Evolutionary conservation across 1,140 invertebrate species (phyloP), one percentile per base, ranked within the genome.

Genomic region (Himalopsyche phryganea): DNA sequence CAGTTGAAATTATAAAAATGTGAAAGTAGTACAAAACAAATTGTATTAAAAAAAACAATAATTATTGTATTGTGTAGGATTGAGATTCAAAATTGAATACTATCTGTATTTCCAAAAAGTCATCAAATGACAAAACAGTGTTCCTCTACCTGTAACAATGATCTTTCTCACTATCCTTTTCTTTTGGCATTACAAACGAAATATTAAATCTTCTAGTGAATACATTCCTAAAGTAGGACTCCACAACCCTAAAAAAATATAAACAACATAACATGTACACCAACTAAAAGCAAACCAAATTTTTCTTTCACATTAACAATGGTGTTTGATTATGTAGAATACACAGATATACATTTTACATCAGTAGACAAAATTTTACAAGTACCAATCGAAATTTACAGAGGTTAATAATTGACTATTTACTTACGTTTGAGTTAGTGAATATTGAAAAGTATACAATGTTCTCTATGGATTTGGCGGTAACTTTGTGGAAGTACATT

Each of bases 151-250:
- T 56, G 23, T 49, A 49, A 42, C 53, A 56, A n/a, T 56, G 46
- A 11, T 56, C 53, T 44, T 49, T 56, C 17, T 45, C 42, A 10
- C 17, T 45, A 15, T 56, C 53, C 19, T 56, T 56, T 13, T 56
- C 53, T 33, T 56, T 56, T 20, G 36, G 45, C 14, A 42, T 35
- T 1, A 45, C 53, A 41, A 56, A 56, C 9, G 53, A 49, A 47
- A 56, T 56, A 18, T 56, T 56, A 19, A 56, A 56, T 7, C 48
- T 14, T 32, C 41, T 56, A 28, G 46, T 56, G 23, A 56, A 56
- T 18, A 56, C 32, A 32, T 46, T 56, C n/a, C 53, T n/a, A 33
- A 56, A 56, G 19, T 56, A 56, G 1, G 53, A 56, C 28, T 56
- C 53, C 3, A 56, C 53, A 28, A 56, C 53, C 15, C 53, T 56